Base-by-base conservation (phyloP, 1,140 invertebrate species). In the Drosophila takahashii region DNA sequence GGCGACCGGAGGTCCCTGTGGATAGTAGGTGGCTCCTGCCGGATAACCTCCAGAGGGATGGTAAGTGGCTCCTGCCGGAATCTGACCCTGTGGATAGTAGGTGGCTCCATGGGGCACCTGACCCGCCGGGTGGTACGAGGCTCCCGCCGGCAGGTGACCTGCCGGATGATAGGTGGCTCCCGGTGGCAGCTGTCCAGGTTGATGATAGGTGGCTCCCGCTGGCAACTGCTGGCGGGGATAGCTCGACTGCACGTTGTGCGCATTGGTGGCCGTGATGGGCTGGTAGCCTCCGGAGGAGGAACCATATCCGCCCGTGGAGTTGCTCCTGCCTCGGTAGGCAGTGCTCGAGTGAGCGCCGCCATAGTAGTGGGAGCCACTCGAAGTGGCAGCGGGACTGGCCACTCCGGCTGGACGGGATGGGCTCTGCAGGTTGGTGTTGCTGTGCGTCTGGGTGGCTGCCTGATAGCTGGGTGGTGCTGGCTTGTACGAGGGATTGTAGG, bases 191-290 rank as follows among this genome's bases (percentile, higher is more conserved):
- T 77, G 70, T 3, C 87, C 85, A 1, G 72, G 34, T 5, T 81
- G 71, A 53, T 91, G 81, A 42, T 86, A 91, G 15, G 80, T 89
- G 29, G 90, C 90, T 0, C 90, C 85, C 0, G 76, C 53, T 3
- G 90, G 90, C 44, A 90, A n/a, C 0, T 61, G 57, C 60, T 79
- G 79, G 6, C 73, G 65, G 4, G 90, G 90, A 84, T 92, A 91
- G 26, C 90, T 74, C 0, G 87, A 91, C 47, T 91, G 90, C 32
- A 92, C 72, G 2, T 74, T 75, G 3, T 90, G 80, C 7, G 79
- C 62, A 41, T 86, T 89, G 44, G 69, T 90, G 11, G 86, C 83
- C 7, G 76, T 54, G 9, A 92, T 86, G 8, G 90, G 90, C 5
- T 84, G 53, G 29, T 73, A 65, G 7, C 74, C 69, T 1, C 76